Percentiles rank a stretch among this genome's conserved stretches.
phyloP scores from a whole-genome alignment of 2,113 vertebrate species.

The Chaetodon trifascialis region DNA sequence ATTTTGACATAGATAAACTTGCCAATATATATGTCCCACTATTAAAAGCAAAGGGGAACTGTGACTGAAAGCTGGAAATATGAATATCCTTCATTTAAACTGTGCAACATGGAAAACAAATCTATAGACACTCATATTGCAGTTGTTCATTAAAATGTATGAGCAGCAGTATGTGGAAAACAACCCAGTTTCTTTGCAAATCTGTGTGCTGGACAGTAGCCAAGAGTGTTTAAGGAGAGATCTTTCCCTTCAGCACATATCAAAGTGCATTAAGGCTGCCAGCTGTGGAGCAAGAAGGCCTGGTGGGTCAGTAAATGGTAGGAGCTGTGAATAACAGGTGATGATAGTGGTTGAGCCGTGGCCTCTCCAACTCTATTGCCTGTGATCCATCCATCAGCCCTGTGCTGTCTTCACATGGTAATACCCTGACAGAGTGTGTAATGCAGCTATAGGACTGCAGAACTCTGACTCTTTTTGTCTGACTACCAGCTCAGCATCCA shows the following conservation, averaged over 20 bases:
- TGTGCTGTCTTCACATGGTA: slow-evolving; percentile 46
- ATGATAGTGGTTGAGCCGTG: slow-evolving; percentile 26
- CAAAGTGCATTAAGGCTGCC: slow-evolving; percentile 4
- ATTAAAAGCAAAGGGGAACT: not conserved
- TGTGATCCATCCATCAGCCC: slow-evolving; percentile 46
- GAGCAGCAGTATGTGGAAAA: slow-evolving; percentile 15
- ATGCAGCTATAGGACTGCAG: slow-evolving; percentile 36
- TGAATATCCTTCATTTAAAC: not conserved
- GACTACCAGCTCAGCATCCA: slow-evolving; percentile 29
- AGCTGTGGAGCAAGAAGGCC: slow-evolving; percentile 37
- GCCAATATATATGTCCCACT: not conserved
- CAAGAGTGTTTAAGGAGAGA: slow-evolving; percentile 29
- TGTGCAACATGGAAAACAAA: not conserved
- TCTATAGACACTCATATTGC: not conserved
- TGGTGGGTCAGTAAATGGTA: slow-evolving; percentile 38
- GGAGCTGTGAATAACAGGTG: slow-evolving; percentile 49
- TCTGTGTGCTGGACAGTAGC: slow-evolving; percentile 33
- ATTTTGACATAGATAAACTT: not conserved
- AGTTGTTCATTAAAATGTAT: slow-evolving; percentile 7
- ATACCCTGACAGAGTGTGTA: slow-evolving; percentile 46
- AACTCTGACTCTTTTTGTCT: slow-evolving; percentile 14
- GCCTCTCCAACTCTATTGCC: slow-evolving; percentile 1
- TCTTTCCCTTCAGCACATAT: slow-evolving; percentile 30
- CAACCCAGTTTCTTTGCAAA: not conserved
- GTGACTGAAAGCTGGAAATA: not conserved